Base-by-base conservation (phyloP, 2,888 invertebrate species). In the Theretra japonica region DNA sequence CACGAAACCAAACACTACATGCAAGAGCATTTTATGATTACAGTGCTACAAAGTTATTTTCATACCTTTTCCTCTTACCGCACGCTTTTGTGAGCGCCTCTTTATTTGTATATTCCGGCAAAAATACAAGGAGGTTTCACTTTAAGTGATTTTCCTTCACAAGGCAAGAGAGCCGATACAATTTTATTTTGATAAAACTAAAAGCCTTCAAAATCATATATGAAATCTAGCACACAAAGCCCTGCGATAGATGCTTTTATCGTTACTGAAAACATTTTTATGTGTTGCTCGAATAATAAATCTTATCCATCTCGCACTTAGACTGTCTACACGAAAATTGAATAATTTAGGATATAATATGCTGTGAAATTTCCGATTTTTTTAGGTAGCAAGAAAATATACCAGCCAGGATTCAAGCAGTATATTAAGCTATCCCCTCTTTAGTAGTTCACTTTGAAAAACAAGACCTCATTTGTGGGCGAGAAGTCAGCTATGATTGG, bases 1-100 rank as follows among this genome's bases (percentile, higher is more conserved):
- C 62, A 65, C 33, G 21, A 41, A 41, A 65, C 62, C 62, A 65
- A 65, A 65, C 33, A 65, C 41, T n/a, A 23, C 62, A 21, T 2
- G 33, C n/a, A n/a, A 65, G 21, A 65, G 41, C 41, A 21, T 41
- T 41, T 65, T 41, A 48, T 65, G 23, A 65, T 65, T 21, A 62
- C 21, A 62, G 41, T 2, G 62, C 11, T 41, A 23, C 41, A 30
- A 65, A 30, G 41, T 41, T 65, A 62, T 58, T 58, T 58, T 23
- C 11, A 58, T 25, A 58, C 53, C 23, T 41, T 65, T 65, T 21
- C 62, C 62, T 30, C 30, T 11, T n/a, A 59, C 17, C n/a, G n/a
- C 19, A 62, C 15, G 21, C 41, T 15, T 48, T 41, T 17, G 2
- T 23, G 21, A n/a, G n/a, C 19, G n/a, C 5, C 17, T 17, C 41